A percentile compares a stretch with the other conserved stretches of the same genome.
These are phyloP conservation scores for Synanthedon tipuliformis DNA, from an alignment of 2,888 invertebrate species.

Conservation along the genomic window DNA sequence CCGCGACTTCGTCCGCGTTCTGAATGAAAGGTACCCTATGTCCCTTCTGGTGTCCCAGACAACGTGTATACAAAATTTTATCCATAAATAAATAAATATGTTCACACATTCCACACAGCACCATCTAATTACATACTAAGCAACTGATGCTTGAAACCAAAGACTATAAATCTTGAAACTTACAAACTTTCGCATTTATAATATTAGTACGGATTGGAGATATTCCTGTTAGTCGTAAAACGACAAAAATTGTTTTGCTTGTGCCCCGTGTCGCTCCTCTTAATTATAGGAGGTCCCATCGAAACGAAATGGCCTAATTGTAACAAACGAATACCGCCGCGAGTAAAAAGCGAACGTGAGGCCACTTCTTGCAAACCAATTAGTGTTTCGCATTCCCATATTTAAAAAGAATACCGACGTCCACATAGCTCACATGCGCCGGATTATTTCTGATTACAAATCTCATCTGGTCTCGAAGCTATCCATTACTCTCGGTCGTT, in stretches of 20 bases:
- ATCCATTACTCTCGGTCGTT: conserved; percentile 27
- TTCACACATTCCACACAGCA: too few relatives aligned
- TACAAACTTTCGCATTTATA: too few relatives aligned
- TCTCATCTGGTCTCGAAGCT: conserved; percentile 30
- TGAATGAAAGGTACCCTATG: too few relatives aligned
- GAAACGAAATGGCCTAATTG: not conserved
- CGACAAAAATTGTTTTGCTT: not conserved
- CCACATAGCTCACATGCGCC: conserved; percentile 9
- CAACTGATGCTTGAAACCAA: too few relatives aligned
- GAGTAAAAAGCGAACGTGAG: not conserved
- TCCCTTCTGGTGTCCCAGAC: too few relatives aligned
- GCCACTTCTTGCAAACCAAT: conserved; percentile 4
- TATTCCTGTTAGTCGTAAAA: not conserved
- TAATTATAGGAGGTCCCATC: not conserved
- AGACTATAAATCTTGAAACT: too few relatives aligned
- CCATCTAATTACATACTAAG: too few relatives aligned
- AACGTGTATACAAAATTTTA: too few relatives aligned
- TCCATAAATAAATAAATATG: too few relatives aligned
- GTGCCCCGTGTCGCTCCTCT: not conserved
- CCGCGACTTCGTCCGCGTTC: too few relatives aligned
- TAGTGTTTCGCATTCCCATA: conserved; percentile 4
- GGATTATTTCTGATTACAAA: conserved; percentile 18
- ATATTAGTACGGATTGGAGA: not conserved
- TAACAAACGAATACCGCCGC: not conserved
- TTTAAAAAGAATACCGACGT: not conserved